These are phyloP conservation scores for Prunella fulvescens DNA, from an alignment of 2,113 vertebrate species.

Conservation along the genomic window DNA sequence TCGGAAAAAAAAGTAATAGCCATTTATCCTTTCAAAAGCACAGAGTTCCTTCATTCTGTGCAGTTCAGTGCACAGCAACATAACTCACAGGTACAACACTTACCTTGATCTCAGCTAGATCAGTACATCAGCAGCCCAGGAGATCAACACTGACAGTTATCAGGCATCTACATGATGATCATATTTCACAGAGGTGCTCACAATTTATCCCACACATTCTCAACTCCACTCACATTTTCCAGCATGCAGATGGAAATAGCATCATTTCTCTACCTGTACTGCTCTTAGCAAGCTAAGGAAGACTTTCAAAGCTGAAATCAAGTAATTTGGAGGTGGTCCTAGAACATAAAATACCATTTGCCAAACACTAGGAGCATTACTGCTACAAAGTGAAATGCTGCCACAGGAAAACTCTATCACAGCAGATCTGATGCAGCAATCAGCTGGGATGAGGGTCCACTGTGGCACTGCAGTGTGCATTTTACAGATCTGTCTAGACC, in stretches of 20 bases:
- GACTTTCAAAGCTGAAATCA: not conserved
- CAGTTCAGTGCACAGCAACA: constrained; percentile 1
- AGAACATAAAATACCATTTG: not conserved
- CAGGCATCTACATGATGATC: not conserved
- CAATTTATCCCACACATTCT: not conserved
- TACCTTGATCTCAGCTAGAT: not conserved
- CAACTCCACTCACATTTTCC: not conserved
- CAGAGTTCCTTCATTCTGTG: not conserved
- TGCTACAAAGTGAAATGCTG: not conserved
- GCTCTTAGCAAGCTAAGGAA: not conserved
- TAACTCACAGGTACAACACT: not conserved
- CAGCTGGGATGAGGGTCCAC: not conserved
- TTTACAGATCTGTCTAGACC: not conserved
- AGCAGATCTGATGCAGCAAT: not conserved
- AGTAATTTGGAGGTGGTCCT: not conserved
- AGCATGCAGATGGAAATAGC: not conserved
- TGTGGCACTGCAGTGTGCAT: not conserved
- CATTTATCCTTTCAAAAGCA: constrained; percentile 25
- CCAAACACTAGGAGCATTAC: not conserved
- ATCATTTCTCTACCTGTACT: not conserved
- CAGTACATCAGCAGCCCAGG: constrained; percentile 1
- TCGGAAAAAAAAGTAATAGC: constrained; percentile 11
- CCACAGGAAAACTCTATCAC: not conserved
- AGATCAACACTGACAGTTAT: not conserved
- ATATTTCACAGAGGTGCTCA: constrained; percentile 15